Conservation (phyloP, 2,888 invertebrate genomes). For the Sarcophaga carnaria region DNA sequence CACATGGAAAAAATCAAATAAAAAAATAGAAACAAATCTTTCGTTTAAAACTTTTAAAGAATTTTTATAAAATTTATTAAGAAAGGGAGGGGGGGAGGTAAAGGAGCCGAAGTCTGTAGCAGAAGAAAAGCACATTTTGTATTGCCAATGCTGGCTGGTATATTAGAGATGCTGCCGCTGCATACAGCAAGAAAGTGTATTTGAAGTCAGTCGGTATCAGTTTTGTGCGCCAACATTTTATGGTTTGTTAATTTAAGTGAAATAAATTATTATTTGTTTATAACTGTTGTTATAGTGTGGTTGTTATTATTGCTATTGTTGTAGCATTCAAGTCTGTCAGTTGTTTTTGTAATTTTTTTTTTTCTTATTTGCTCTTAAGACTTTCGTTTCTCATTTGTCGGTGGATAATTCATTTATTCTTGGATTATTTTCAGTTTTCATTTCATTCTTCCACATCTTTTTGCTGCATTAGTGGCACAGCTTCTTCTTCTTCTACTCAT, state of each 20-base stretch:
- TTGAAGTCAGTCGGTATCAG: conserved; percentile 7
- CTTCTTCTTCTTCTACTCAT: background rate
- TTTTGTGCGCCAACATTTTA: conserved; percentile 42
- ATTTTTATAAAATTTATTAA: background rate
- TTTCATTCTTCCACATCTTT: conserved; percentile 1
- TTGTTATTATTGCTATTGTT: background rate
- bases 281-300: background rate
- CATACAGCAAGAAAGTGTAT: background rate
- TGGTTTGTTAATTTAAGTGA: conserved; percentile 54
- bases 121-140: no score
- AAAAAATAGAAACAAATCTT: background rate
- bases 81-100: background rate
- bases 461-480: conserved; percentile 9
- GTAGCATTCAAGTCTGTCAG: conserved; percentile 3
- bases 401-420: background rate
- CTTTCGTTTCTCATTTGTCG: background rate
- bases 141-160: background rate
- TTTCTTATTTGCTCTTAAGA: background rate
- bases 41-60: conserved; percentile 10
- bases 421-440: background rate
- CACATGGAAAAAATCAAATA: background rate
- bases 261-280: conserved; percentile 55
- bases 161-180: background rate
- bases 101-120: no score
- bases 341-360: background rate